A percentile compares a stretch with the other conserved stretches of the same genome.
Evolutionary conservation across 2,888 invertebrate species (phyloP).

Genomic region (Mesorhabditis sp.): DNA sequence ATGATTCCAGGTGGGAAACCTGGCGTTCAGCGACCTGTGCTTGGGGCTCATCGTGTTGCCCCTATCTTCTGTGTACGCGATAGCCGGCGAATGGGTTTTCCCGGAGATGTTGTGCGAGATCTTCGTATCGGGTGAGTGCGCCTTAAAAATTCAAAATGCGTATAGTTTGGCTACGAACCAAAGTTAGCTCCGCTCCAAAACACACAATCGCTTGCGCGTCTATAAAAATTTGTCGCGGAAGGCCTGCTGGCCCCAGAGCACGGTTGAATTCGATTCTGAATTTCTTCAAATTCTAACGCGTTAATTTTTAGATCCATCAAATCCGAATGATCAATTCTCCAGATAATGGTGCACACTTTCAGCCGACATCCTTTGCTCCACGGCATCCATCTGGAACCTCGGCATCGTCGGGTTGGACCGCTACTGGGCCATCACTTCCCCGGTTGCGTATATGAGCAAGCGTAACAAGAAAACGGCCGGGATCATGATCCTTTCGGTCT

Average conservation of each 20-base stretch:
- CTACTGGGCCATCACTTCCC: constrained; percentile 59
- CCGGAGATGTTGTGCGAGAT: constrained; percentile 60
- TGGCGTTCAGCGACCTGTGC: constrained; percentile 62
- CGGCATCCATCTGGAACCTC: constrained; percentile 63
- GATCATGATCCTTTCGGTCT: constrained; percentile 60
- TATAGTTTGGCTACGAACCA: background rate
- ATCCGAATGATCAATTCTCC: too few species aligned
- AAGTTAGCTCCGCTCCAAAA: background rate
- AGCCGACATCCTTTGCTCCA: constrained; percentile 62
- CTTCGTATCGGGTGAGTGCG: constrained; percentile 59
- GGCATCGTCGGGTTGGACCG: constrained; percentile 63
- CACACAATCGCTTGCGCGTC: background rate
- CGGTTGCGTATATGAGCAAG: constrained; percentile 60
- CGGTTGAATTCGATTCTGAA: background rate
- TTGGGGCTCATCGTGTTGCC: constrained; percentile 62
- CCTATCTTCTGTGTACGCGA: constrained; percentile 61
- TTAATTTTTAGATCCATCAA: background rate
- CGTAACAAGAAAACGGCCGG: constrained; percentile 57
- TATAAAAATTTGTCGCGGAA: background rate
- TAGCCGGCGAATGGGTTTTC: constrained; percentile 61
- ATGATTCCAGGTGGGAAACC: constrained; percentile 58
- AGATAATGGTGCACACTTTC: constrained; percentile 14
- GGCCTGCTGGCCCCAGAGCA: background rate
- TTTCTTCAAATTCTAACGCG: background rate
- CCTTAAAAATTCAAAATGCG: background rate